phyloP scores from a whole-genome alignment of 2,888 invertebrate species.

The Lasioglossum zephyrum region DNA sequence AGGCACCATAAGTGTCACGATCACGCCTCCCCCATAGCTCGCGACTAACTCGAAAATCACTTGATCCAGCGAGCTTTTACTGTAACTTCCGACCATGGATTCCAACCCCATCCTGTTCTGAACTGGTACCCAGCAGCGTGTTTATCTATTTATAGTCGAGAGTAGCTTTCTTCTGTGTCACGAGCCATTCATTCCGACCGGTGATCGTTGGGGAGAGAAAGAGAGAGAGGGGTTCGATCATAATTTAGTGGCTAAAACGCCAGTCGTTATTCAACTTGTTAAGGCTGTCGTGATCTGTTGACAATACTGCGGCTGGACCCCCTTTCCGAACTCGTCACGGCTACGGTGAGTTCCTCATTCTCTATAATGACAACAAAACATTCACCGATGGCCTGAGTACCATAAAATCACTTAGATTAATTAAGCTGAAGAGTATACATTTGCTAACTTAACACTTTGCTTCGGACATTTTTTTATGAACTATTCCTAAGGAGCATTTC shows the following conservation, averaged over 20 bases:
- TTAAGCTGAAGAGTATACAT: not conserved
- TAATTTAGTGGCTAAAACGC: slow-evolving; percentile 65
- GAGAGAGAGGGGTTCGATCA: slow-evolving; percentile 38
- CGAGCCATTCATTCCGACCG: slow-evolving; percentile 57
- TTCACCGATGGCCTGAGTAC: not conserved
- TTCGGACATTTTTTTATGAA: no score
- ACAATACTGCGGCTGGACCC: slow-evolving; percentile 47
- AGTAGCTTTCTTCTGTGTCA: slow-evolving; percentile 58
- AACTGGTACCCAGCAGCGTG: slow-evolving; percentile 34
- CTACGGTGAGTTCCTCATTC: not conserved
- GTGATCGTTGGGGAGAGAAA: not conserved
- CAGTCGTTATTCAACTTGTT: slow-evolving; percentile 61
- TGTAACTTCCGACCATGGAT: slow-evolving; percentile 46
- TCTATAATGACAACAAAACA: not conserved
- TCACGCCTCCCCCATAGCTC: slow-evolving; percentile 11
- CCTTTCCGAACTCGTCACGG: slow-evolving; percentile 16
- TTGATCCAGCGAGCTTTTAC: slow-evolving; percentile 49
- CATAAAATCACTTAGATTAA: not conserved
- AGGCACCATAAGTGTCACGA: slow-evolving; percentile 30
- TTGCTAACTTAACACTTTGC: not conserved
- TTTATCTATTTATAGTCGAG: slow-evolving; percentile 68
- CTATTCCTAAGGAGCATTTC: no score
- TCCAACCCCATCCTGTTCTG: slow-evolving; percentile 33
- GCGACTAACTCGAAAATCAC: slow-evolving; percentile 51
- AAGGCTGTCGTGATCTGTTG: slow-evolving; percentile 50